phyloP scores from a whole-genome alignment of 2,113 vertebrate genomes.

The Barbus barbus region DNA sequence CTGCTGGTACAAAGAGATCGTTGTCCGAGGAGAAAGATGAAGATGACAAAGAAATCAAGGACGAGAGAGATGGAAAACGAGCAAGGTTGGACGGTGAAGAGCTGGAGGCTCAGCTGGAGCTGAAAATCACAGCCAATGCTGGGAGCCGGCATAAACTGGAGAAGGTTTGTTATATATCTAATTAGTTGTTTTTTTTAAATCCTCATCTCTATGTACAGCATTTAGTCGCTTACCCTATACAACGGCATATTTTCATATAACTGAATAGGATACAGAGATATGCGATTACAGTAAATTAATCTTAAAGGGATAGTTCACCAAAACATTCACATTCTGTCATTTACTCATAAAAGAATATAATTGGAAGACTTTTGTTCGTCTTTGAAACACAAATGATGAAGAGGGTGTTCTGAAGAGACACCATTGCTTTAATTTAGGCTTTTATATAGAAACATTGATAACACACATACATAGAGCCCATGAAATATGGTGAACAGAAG shows the following conservation, averaged over 20 bases:
- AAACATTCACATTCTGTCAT: too few species aligned
- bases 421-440: too few species aligned
- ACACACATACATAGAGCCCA: too few species aligned
- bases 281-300: not conserved
- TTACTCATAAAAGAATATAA: too few species aligned
- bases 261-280: not conserved
- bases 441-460: too few species aligned
- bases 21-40: slow-evolving; percentile 61
- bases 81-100: slow-evolving; percentile 72
- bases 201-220: not conserved
- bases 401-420: not conserved
- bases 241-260: not conserved
- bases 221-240: not conserved
- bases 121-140: slow-evolving; percentile 88
- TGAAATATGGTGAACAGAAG: too few species aligned
- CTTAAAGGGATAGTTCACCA: not conserved
- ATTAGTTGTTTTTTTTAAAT: not conserved
- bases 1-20: slow-evolving; percentile 71
- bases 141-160: slow-evolving; percentile 87
- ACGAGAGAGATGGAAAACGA: slow-evolving; percentile 72
- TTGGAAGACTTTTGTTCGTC: not conserved
- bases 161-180: slow-evolving; percentile 82
- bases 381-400: not conserved
- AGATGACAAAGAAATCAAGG: slow-evolving; percentile 45
- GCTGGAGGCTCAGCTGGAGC: slow-evolving; percentile 88